phyloP scores from a whole-genome alignment of 1,140 invertebrate species.

The Lepidurus couesii region DNA sequence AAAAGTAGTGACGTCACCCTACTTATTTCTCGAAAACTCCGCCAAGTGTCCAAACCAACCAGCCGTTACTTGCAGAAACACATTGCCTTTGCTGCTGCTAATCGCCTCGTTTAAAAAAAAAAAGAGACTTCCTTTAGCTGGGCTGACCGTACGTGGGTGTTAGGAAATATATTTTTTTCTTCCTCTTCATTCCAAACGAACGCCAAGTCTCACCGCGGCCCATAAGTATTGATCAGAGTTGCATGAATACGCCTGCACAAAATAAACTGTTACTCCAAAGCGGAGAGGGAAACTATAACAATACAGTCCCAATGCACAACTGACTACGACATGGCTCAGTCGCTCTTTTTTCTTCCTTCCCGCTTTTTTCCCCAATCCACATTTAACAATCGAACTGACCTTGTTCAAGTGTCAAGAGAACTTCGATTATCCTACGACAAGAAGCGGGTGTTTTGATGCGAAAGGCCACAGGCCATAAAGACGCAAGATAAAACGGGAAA shows the following conservation, averaged over 20 bases:
- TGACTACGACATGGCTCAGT: background rate
- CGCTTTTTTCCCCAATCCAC: too few relatives aligned
- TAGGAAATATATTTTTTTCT: too few relatives aligned
- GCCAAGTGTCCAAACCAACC: background rate
- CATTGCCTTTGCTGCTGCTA: background rate
- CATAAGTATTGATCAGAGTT: constrained; percentile 19
- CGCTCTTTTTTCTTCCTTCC: too few relatives aligned
- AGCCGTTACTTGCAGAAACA: background rate
- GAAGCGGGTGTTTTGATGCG: too few relatives aligned
- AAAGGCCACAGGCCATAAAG: too few relatives aligned
- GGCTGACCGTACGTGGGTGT: too few relatives aligned
- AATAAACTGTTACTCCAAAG: background rate
- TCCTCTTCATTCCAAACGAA: background rate
- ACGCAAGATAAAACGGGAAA: too few relatives aligned
- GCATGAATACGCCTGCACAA: constrained; percentile 3
- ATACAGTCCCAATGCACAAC: background rate
- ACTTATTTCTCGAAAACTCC: background rate
- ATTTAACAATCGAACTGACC: too few relatives aligned
- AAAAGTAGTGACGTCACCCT: background rate
- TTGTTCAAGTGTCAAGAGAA: too few relatives aligned
- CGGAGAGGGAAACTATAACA: background rate
- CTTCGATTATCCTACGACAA: too few relatives aligned
- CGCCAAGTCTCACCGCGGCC: background rate
- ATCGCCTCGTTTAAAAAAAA: background rate
- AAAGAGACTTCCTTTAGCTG: too few relatives aligned